Conservation (phyloP, 2,888 invertebrate species). For the Caenorhabditis sp. region DNA sequence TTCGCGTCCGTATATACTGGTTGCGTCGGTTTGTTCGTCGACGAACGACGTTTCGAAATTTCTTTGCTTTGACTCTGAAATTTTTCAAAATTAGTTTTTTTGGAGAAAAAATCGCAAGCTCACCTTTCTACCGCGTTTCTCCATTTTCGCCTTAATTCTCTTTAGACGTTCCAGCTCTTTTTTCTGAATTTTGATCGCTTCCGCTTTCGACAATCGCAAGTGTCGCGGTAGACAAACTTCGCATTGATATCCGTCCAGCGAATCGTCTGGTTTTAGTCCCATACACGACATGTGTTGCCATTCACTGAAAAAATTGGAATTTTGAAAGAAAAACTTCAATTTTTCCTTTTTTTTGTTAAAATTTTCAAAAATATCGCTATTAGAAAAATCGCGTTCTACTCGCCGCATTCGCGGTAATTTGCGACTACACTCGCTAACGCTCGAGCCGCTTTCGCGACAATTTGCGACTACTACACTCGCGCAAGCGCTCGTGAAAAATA, state of each 20-base stretch:
- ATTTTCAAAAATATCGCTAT: too few species aligned
- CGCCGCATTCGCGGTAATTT: too few species aligned
- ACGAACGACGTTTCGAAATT: conserved; percentile 10
- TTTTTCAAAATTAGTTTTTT: too few species aligned
- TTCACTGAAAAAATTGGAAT: not conserved
- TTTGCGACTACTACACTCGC: too few species aligned
- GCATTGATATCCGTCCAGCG: conserved; percentile 16
- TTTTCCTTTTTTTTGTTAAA: too few species aligned
- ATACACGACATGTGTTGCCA: conserved; percentile 40
- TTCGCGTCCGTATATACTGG: conserved; percentile 5
- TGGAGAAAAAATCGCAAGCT: too few species aligned
- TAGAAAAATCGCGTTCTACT: too few species aligned
- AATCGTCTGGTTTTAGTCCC: conserved; percentile 7
- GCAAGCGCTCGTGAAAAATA: too few species aligned
- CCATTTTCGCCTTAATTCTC: not conserved
- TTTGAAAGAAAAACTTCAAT: too few species aligned
- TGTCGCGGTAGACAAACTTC: conserved; percentile 27
- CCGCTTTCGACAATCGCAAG: conserved; percentile 9
- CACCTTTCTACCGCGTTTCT: not conserved
- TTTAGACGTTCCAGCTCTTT: conserved; percentile 5
- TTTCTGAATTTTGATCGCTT: conserved; percentile 19
- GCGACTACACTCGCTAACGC: too few species aligned
- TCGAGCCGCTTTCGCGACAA: too few species aligned
- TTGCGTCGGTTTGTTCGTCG: not conserved
- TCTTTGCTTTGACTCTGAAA: conserved; percentile 1